A percentile compares a stretch with the other conserved stretches of the same genome.
Conservation (phyloP, 2,888 invertebrate genomes). For the Pasiphila rectangulata region DNA sequence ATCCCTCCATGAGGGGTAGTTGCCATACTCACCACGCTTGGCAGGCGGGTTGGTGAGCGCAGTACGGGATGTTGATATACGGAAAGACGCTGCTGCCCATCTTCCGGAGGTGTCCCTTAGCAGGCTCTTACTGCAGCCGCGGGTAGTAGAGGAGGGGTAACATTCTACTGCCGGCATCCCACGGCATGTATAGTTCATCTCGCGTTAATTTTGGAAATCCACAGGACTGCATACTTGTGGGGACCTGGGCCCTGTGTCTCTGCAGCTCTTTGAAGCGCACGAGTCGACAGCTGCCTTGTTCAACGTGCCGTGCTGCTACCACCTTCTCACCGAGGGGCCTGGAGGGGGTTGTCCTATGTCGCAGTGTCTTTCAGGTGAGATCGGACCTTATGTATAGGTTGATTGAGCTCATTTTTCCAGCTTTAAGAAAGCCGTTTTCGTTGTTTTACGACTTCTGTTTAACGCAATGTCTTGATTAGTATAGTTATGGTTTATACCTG, state of each 20-base stretch:
- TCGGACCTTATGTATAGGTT: not conserved
- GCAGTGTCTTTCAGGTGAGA: slow-evolving; percentile 69
- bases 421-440: not conserved
- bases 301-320: slow-evolving; percentile 95
- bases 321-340: slow-evolving; percentile 83
- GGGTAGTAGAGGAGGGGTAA: too few relatives aligned
- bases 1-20: too few relatives aligned
- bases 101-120: too few relatives aligned
- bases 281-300: slow-evolving; percentile 82
- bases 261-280: slow-evolving; percentile 84
- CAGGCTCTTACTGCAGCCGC: too few relatives aligned
- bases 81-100: too few relatives aligned
- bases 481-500: too few relatives aligned
- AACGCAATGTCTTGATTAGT: too few relatives aligned
- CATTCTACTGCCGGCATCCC: too few relatives aligned
- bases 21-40: too few relatives aligned
- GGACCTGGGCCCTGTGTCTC: slow-evolving; percentile 86
- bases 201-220: not conserved
- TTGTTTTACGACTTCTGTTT: too few relatives aligned
- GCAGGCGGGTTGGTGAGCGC: too few relatives aligned
- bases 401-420: not conserved
- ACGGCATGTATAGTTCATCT: not conserved
- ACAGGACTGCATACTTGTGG: slow-evolving; percentile 94
- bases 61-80: too few relatives aligned
- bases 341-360: slow-evolving; percentile 85